These are phyloP conservation scores for Sminthurinus aureus DNA, from an alignment of 2,888 invertebrate genomes.

Conservation along the genomic window DNA sequence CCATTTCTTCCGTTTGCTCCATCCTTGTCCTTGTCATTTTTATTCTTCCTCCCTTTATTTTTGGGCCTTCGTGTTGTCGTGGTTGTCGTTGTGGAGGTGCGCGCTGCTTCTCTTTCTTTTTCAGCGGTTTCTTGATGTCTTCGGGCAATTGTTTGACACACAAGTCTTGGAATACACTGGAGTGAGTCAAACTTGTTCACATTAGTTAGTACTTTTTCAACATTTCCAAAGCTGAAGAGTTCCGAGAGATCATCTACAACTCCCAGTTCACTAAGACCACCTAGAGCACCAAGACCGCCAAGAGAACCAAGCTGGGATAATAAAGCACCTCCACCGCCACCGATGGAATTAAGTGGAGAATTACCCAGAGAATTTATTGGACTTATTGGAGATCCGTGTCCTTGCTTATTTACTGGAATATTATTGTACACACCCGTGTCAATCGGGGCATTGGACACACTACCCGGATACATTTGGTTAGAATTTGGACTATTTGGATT, in stretches of 20 bases:
- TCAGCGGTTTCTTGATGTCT: constrained; percentile 45
- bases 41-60: background rate
- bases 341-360: no score
- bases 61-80: constrained; percentile 39
- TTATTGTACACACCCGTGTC: background rate
- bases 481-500: background rate
- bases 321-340: background rate
- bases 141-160: constrained; percentile 57
- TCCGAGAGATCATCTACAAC: constrained; percentile 44
- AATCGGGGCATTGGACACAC: background rate
- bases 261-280: no score
- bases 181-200: constrained; percentile 55
- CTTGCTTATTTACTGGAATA: background rate
- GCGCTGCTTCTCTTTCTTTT: constrained; percentile 25
- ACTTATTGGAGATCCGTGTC: no score
- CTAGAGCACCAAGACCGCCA: no score
- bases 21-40: constrained; percentile 3
- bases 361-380: no score
- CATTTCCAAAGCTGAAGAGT: constrained; percentile 46
- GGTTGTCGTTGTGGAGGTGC: constrained; percentile 30
- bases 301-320: constrained; percentile 5
- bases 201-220: constrained; percentile 50
- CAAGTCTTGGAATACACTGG: constrained; percentile 53
- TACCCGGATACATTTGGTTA: background rate
- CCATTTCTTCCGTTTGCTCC: constrained; percentile 27